These are phyloP conservation scores for Coreius guichenoti DNA, from an alignment of 2,797 vertebrate species.

Conservation along the genomic window DNA sequence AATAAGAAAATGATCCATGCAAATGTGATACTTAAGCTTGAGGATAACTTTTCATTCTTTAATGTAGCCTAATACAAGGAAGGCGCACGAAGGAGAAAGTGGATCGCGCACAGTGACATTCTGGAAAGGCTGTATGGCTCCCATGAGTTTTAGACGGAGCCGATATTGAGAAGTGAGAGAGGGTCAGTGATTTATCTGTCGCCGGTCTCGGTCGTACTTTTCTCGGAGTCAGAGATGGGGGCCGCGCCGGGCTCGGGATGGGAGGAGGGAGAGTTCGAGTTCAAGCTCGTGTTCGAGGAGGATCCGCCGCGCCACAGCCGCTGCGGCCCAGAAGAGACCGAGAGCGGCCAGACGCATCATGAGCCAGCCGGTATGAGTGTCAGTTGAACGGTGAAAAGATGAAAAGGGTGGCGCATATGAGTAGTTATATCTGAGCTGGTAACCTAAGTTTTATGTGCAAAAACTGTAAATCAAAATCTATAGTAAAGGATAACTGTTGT, in stretches of 20 bases:
- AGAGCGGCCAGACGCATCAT: constrained; percentile 58
- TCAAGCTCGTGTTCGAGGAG: constrained; percentile 92
- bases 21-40: constrained; percentile 9
- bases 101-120: constrained; percentile 7
- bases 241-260: constrained; percentile 87
- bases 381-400: constrained; percentile 67
- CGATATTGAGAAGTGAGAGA: neutral
- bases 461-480: neutral
- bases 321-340: constrained; percentile 68
- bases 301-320: constrained; percentile 76
- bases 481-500: neutral
- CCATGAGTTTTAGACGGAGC: constrained; percentile 21
- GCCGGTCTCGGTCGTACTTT: constrained; percentile 38
- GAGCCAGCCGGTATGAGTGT: constrained; percentile 62
- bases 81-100: constrained; percentile 10
- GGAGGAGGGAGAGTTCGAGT: constrained; percentile 93
- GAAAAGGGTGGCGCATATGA: neutral
- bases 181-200: constrained; percentile 46
- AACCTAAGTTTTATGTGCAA: neutral
- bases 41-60: constrained; percentile 31
- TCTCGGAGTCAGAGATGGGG: constrained; percentile 79
- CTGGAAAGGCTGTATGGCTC: neutral
- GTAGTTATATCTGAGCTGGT: neutral
- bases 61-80: neutral
- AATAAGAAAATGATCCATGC: constrained; percentile 16